Evolutionary conservation across 2,888 invertebrate species (phyloP).

Genomic region (Caenorhabditis auriculariae): DNA sequence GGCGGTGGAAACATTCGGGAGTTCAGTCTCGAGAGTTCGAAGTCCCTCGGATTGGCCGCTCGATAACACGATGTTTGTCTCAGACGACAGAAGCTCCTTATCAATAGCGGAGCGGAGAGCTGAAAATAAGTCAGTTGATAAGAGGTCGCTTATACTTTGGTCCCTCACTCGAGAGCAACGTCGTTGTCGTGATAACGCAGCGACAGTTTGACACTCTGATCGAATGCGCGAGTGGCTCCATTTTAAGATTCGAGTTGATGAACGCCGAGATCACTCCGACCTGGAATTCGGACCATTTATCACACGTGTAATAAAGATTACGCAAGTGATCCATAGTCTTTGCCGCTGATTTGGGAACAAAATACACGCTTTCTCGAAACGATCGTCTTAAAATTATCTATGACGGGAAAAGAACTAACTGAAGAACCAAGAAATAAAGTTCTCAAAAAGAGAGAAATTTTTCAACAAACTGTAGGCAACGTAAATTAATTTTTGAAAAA

Average conservation of each 20-base stretch:
- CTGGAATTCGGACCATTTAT: constrained; percentile 4
- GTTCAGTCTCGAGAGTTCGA: constrained; percentile 18
- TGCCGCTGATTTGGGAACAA: neutral
- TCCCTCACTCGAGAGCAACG: constrained; percentile 49
- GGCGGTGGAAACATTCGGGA: constrained; percentile 13
- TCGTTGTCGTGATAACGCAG: constrained; percentile 72
- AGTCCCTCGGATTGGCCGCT: constrained; percentile 10
- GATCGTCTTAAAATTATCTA: no score
- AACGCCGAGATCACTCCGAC: constrained; percentile 73
- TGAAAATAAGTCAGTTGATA: constrained; percentile 20
- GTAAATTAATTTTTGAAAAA: no score
- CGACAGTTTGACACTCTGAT: constrained; percentile 82
- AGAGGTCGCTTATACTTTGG: neutral
- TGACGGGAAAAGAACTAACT: no score
- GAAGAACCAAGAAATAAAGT: no score
- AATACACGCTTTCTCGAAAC: no score
- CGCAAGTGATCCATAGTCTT: neutral
- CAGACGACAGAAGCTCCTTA: constrained; percentile 34
- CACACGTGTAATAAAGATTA: no score
- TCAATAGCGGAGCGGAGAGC: constrained; percentile 44
- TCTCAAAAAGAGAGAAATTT: no score
- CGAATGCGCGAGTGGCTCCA: constrained; percentile 81
- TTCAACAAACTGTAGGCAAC: no score
- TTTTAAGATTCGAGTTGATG: constrained; percentile 88
- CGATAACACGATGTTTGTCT: constrained; percentile 35